Percentiles rank a stretch among this genome's conserved stretches.
phyloP scores from a whole-genome alignment of 2,888 invertebrate genomes.

The Prosapia bicincta region DNA sequence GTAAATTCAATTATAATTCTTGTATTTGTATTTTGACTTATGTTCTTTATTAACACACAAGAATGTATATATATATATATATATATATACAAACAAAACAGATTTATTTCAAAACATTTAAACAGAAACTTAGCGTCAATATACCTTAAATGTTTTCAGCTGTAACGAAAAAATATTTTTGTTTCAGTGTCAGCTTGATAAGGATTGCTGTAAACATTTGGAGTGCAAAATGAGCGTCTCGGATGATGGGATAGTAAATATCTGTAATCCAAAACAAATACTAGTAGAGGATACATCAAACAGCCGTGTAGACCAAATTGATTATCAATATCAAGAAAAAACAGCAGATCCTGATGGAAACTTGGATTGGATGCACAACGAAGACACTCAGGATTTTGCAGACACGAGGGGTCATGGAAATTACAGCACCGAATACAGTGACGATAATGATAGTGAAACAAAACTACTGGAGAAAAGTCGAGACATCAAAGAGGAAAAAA shows the following conservation, averaged over 20 bases:
- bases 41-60: no score
- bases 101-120: no score
- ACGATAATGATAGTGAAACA: neutral
- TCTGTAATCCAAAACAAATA: neutral
- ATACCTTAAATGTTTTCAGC: no score
- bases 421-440: neutral
- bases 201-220: conserved; percentile 14
- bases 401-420: neutral
- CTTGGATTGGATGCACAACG: neutral
- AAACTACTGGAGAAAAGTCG: neutral
- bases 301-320: neutral
- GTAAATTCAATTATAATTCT: no score
- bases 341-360: neutral
- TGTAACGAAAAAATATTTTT: no score
- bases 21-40: no score
- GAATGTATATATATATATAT: no score
- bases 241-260: neutral
- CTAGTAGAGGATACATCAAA: neutral
- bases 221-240: conserved; percentile 9
- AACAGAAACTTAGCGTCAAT: no score
- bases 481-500: neutral
- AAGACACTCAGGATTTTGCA: neutral
- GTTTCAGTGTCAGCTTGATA: conserved; percentile 16
- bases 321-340: neutral
- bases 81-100: no score